phyloP scores from a whole-genome alignment of 2,113 vertebrate genomes.

The Leptocoma aspasia region DNA sequence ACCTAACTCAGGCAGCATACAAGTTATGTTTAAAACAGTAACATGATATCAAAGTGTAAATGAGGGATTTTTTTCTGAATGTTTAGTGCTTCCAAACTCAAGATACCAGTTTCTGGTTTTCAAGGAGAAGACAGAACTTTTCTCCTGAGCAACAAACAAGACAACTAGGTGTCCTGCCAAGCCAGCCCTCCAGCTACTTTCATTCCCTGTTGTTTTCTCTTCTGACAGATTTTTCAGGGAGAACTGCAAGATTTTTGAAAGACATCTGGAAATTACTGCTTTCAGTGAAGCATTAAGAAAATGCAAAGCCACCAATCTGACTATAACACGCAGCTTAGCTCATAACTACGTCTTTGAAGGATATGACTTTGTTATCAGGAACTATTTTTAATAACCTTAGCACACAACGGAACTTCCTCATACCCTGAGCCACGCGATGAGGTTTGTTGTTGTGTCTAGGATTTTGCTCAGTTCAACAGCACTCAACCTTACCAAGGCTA shows the following conservation, averaged over 20 bases:
- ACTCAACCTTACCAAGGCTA: background rate
- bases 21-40: background rate
- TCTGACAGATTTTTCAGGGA: background rate
- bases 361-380: background rate
- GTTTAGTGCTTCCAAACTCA: background rate
- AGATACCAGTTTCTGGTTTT: background rate
- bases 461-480: background rate
- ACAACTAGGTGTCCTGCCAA: background rate
- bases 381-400: background rate
- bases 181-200: background rate
- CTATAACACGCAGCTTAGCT: background rate
- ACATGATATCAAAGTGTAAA: background rate
- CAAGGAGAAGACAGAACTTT: background rate
- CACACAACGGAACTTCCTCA: background rate
- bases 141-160: background rate
- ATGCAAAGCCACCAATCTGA: background rate
- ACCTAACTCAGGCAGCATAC: background rate
- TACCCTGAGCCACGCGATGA: accelerated
- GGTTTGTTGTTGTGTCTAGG: background rate
- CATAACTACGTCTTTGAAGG: background rate
- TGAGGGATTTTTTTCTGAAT: background rate
- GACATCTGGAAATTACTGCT: background rate
- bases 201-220: background rate
- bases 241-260: background rate
- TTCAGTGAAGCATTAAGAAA: background rate